Evolutionary conservation across 2,797 vertebrate genomes (phyloP).

Genomic region (Nannoperca australis): DNA sequence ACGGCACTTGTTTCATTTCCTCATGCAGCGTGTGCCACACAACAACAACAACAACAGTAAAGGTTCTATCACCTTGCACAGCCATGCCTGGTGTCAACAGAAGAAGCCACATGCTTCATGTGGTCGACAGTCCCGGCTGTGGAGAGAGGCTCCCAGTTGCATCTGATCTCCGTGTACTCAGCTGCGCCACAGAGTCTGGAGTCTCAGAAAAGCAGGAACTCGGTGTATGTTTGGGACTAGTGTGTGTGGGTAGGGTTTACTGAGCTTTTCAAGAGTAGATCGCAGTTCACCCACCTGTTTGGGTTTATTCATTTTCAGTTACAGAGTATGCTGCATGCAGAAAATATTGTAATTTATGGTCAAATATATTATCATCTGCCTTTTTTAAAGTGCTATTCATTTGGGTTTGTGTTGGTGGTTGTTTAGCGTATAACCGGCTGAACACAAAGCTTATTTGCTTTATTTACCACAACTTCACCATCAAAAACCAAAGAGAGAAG

Average conservation of each 20-base stretch:
- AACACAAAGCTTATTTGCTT: neutral
- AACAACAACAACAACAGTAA: constrained; percentile 42
- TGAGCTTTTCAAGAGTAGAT: constrained; percentile 40
- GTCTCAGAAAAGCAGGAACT: constrained; percentile 44
- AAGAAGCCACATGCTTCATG: constrained; percentile 68
- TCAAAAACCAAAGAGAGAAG: neutral
- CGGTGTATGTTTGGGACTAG: constrained; percentile 32
- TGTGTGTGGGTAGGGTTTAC: constrained; percentile 42
- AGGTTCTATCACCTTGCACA: constrained; percentile 37
- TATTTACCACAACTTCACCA: neutral
- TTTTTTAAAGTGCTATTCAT: constrained; percentile 4
- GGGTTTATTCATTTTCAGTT: constrained; percentile 35
- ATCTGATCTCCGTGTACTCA: constrained; percentile 75
- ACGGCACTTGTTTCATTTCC: constrained; percentile 37
- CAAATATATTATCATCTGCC: neutral
- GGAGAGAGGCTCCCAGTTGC: constrained; percentile 50
- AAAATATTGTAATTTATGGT: neutral
- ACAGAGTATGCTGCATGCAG: neutral
- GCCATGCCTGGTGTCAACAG: constrained; percentile 55
- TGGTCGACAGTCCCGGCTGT: constrained; percentile 67
- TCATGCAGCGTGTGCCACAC: constrained; percentile 22
- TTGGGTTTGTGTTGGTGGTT: constrained; percentile 6
- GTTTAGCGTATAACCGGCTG: neutral
- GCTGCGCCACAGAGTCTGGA: constrained; percentile 59
- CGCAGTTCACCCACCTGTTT: constrained; percentile 43